These are phyloP conservation scores for Apolygus lucorum DNA, from an alignment of 1,140 invertebrate species.

Conservation along the genomic window DNA sequence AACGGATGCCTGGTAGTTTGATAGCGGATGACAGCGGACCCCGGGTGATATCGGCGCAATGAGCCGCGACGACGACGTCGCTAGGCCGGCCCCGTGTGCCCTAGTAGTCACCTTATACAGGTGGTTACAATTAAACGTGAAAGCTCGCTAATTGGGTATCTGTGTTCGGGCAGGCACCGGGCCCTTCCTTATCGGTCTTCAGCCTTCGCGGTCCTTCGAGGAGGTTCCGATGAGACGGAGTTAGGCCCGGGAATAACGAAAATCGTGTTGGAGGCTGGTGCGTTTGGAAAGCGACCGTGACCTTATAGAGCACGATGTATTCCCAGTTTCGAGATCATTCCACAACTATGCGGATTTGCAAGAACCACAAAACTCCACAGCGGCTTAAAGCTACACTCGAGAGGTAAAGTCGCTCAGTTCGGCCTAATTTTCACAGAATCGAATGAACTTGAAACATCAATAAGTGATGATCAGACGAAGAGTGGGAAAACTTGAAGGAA, in stretches of 20 bases:
- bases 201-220: background rate
- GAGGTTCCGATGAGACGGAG: background rate
- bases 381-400: too few relatives aligned
- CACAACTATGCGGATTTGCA: background rate
- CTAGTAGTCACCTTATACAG: background rate
- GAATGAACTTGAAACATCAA: too few relatives aligned
- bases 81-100: background rate
- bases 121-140: background rate
- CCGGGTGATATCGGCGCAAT: background rate
- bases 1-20: too few relatives aligned
- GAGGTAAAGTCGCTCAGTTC: too few relatives aligned
- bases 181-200: background rate
- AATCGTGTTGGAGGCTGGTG: background rate
- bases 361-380: too few relatives aligned
- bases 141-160: background rate
- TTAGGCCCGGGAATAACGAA: too few relatives aligned
- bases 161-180: background rate
- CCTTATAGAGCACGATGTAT: background rate
- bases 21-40: too few relatives aligned
- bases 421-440: too few relatives aligned
- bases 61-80: background rate
- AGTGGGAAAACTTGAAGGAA: too few relatives aligned
- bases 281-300: background rate
- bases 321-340: background rate
- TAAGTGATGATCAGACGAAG: too few relatives aligned